Base-by-base conservation (phyloP, 2,797 vertebrate genomes). In the Steatocranus sp. region DNA sequence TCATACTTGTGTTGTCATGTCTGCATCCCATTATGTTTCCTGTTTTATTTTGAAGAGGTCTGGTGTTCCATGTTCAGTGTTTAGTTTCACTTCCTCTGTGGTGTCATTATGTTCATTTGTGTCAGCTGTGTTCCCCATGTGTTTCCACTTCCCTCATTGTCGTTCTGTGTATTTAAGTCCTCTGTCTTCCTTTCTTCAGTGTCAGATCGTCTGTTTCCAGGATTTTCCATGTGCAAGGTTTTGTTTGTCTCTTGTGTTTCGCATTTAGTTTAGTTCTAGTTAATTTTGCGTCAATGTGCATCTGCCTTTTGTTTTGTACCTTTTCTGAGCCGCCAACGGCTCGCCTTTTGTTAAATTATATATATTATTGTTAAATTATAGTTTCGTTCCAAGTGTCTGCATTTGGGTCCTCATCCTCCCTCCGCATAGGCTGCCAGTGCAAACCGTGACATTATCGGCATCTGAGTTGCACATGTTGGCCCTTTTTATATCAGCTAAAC, bases 261-360 rank as follows among this genome's bases (percentile, higher is more conserved):
- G 27, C 2, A 10, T 10, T 58, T 58, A 58, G 30, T 11, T 58
- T n/a, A 58, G 17, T 17, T 58, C 2, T 11, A 18, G 27, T 53
- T 53, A 53, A 3, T 7, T 53, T 25, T 25, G 50, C 23, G 0
- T 58, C 6, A 34, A 7, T 58, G 30, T 34, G 30, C 2, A 34
- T n/a, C 56, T n/a, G 30, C 17, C 56, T 0, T 5, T 34, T 34
- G 56, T 58, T 58, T 58, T 58, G 4, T n/a, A n/a, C 17, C 10
- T 32, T 58, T 58, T 58, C 56, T 0, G 1, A 58, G 54, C 9
- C 56, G 34, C 17, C 32, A 58, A 7, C 30, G 4, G 56, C 56
- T 58, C 56, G 0, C 0, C 30, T 32, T 58, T 11, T 11, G 0
- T 18, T 58, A 32, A 11, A 18, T 18, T 3, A 32, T 11, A 32